These are phyloP conservation scores for Macrosteles quadrilineatus DNA, from an alignment of 1,140 invertebrate genomes.

Conservation along the genomic window DNA sequence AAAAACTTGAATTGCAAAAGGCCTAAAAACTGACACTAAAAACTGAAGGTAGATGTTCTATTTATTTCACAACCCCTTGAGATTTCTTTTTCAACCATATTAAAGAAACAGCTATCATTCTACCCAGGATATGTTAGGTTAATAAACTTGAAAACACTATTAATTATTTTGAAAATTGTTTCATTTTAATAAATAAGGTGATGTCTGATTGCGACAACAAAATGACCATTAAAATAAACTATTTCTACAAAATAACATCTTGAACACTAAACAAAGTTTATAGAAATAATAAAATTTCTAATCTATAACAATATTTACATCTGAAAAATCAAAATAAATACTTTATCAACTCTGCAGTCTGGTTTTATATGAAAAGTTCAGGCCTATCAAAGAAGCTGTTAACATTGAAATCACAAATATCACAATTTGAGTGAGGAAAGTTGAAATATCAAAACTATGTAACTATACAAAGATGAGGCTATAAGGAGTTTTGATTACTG, in stretches of 20 bases:
- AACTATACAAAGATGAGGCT: background rate
- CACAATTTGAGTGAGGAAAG: conserved; percentile 19
- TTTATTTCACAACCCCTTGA: no score
- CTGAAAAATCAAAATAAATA: conserved; percentile 8
- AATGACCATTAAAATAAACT: no score
- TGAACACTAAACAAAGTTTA: background rate
- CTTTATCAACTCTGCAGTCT: conserved; percentile 15
- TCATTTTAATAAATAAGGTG: no score
- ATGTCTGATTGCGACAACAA: no score
- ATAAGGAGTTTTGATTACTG: background rate
- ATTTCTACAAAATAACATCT: background rate
- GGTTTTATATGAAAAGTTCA: conserved; percentile 6
- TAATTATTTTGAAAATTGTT: no score
- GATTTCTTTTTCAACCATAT: no score
- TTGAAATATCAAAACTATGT: background rate
- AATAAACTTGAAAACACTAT: no score
- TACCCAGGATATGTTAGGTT: no score
- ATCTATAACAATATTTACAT: conserved; percentile 10
- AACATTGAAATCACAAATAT: conserved; percentile 20
- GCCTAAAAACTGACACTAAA: no score
- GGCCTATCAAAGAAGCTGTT: conserved; percentile 9
- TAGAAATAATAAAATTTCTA: conserved; percentile 5
- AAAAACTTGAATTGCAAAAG: no score
- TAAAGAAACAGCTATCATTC: no score
- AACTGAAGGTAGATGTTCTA: no score